Base-by-base conservation (phyloP, 2,113 vertebrate genomes). In the Acrocephalus arundinaceus region DNA sequence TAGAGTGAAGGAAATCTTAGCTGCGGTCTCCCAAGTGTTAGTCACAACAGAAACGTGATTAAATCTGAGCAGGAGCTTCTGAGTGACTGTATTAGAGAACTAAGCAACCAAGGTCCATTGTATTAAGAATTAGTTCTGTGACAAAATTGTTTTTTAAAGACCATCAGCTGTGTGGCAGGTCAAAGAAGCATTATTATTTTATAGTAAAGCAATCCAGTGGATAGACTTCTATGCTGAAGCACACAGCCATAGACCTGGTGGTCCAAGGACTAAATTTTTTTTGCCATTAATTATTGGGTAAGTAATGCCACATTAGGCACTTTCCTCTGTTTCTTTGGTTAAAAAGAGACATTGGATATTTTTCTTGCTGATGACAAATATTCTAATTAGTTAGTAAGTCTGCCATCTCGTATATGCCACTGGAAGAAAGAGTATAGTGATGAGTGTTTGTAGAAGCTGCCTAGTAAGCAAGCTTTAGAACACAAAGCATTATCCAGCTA, bases 401-500 rank as follows among this genome's bases (percentile, higher is more conserved):
- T 89, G 31, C 73, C 57, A 46, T 89, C 72, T 86, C 24, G 8
- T 37, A 52, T 37, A 57, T 39, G 76, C 22, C 2, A 9, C 31
- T 75, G 41, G 54, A 84, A 76, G 52, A 46, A 84, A 49, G 49
- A 87, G 8, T 57, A 65, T n/a, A 75, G 25, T 41, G 46, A 87
- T 54, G 61, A 90, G 61, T 46, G 30, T 24, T 21, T 81, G 37
- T 25, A 90, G 70, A 88, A 94, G 75, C 41, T 83, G 65, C 57
- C 43, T 37, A 37, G 48, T 94, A 93, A 96, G 91, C 48, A 88
- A 77, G 22, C 27, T 92, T 73, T 70, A 65, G 94, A 91, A 75
- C 18, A 84, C 61, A 95, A 94, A 93, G 25, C 25, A 27, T 90
- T 86, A 72, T 75, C 79, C 76, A 90, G 77, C 11, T 68, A 30